Evolutionary conservation across 2,797 vertebrate genomes (phyloP).

Genomic region (Dicrostonyx torquatus): DNA sequence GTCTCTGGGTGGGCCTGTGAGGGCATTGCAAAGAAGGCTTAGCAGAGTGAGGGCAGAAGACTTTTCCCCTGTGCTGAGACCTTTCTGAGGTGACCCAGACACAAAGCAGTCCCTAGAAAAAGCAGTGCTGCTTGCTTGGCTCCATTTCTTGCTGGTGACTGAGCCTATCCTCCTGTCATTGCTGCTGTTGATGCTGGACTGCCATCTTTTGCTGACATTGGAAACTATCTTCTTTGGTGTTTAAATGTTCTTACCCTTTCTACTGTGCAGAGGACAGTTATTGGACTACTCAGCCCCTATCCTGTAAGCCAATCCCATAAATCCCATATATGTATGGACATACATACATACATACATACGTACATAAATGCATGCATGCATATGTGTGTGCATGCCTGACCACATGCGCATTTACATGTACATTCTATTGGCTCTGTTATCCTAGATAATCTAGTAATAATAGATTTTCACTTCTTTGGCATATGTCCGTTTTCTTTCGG

Average conservation of each 20-base stretch:
- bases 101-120: background rate
- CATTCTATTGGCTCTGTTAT: background rate
- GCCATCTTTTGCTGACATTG: background rate
- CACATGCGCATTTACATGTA: background rate
- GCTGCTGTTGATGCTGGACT: background rate
- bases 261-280: background rate
- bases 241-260: background rate
- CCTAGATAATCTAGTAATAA: background rate
- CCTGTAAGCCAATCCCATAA: background rate
- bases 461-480: background rate
- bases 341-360: background rate
- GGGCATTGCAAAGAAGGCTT: background rate
- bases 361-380: background rate
- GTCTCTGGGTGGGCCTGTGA: background rate
- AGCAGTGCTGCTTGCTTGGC: background rate
- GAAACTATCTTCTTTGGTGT: background rate
- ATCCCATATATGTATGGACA: background rate
- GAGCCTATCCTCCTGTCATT: background rate
- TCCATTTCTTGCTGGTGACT: background rate
- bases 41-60: background rate
- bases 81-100: background rate
- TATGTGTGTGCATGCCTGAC: background rate
- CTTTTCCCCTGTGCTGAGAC: background rate
- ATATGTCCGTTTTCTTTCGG: conserved; percentile 13
- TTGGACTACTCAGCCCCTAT: background rate